Evolutionary conservation across 2,888 invertebrate genomes (phyloP), one percentile per base, ranked within the genome.

Genomic region (Acleris sparsana): DNA sequence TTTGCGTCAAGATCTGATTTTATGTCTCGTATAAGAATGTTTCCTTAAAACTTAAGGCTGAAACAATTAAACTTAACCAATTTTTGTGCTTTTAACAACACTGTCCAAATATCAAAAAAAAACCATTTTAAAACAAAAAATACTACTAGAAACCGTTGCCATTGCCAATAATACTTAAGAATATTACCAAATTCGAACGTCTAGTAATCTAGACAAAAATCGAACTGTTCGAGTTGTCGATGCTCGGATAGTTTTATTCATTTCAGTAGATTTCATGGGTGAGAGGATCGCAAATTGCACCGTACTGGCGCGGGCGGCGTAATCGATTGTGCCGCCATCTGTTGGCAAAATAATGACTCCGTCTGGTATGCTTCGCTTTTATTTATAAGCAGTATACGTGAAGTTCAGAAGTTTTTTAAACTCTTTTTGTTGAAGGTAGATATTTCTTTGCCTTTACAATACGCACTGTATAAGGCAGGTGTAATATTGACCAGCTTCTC

Each of bases 291-390:
- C 89, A 89, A 90, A 91, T 89, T 90, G 91, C 88, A 77, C 85
- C 82, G 84, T 79, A 85, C 85, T 83, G 84, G 86, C 78, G 77
- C 80, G 79, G 75, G 80, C 84, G 82, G 79, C 80, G 85, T 85
- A 87, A 89, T 89, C 88, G 89, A 90, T 89, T 89, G 88, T 85
- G 85, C 89, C 86, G 88, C 91, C 91, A 90, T 91, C 91, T 89
- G 89, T 88, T 90, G 88, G 89, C 83, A 86, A 88, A 89, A 89
- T 89, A 89, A 89, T 89, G 89, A 89, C 88, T 86, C 82, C 82
- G 88, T 86, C 89, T 88, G 88, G 88, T 86, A 86, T 88, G 86
- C 84, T 80, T 73, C 78, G 79, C 83, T 80, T 83, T 84, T 86
- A 63, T 67, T 58, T 66, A 43, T n/a, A 29, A 13, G 53, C 55